Evolutionary conservation across 1,140 invertebrate species (phyloP).

Genomic region (Papilio helenus): DNA sequence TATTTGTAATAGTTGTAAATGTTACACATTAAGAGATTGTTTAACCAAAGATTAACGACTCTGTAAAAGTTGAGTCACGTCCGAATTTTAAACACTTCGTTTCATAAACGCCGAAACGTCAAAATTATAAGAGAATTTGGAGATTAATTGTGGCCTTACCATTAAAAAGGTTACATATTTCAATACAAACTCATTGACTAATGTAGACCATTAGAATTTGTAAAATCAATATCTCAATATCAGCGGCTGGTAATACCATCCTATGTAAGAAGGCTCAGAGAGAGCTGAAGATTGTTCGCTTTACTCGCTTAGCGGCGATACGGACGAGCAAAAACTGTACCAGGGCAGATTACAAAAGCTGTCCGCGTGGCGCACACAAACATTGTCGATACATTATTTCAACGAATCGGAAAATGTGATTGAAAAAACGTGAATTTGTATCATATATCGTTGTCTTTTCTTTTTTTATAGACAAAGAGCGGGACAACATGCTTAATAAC

Average conservation of each 20-base stretch:
- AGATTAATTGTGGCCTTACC: no score
- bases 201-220: no score
- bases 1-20: no score
- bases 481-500: no score
- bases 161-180: no score
- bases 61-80: not conserved
- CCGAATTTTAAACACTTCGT: no score
- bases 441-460: no score
- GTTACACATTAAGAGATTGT: not conserved
- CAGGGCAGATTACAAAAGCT: not conserved
- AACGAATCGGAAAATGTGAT: not conserved
- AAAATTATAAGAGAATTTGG: no score
- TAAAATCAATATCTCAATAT: not conserved
- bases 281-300: conserved; percentile 1
- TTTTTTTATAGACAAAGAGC: no score
- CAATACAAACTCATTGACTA: no score
- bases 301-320: not conserved
- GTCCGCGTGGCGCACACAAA: not conserved
- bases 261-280: not conserved
- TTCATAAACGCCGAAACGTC: no score
- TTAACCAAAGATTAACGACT: not conserved
- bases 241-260: not conserved
- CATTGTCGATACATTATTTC: not conserved
- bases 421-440: no score
- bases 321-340: not conserved